phyloP scores from a whole-genome alignment of 1,140 invertebrate genomes.

The Saccostrea echinata region DNA sequence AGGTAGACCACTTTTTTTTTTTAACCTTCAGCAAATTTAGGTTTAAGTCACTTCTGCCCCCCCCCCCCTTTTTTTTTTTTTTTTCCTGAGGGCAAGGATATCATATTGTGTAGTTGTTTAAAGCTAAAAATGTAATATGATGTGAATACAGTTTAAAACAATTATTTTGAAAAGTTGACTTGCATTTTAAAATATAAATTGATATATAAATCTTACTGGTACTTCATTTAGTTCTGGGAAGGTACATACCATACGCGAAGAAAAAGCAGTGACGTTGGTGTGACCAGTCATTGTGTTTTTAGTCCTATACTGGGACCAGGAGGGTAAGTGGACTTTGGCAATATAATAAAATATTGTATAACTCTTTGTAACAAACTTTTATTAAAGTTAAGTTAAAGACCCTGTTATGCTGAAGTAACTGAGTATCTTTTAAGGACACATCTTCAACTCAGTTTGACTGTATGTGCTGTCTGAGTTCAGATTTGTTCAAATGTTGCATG shows the following conservation, averaged over 20 bases:
- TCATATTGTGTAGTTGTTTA: too few species aligned
- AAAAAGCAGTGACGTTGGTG: conserved; percentile 87
- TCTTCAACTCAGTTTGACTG: background rate
- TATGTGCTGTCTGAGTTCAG: background rate
- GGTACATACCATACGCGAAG: conserved; percentile 90
- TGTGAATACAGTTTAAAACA: too few species aligned
- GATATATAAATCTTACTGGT: too few species aligned
- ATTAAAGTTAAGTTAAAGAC: too few species aligned
- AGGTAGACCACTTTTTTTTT: too few species aligned
- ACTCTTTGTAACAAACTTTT: background rate
- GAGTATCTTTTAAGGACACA: background rate
- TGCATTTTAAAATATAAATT: too few species aligned
- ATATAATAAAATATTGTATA: background rate
- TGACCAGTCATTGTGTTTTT: conserved; percentile 85
- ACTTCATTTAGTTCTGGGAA: conserved; percentile 86
- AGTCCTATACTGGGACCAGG: conserved; percentile 73
- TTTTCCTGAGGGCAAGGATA: too few species aligned
- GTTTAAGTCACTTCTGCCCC: too few species aligned
- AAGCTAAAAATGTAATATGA: too few species aligned
- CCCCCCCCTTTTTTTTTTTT: too few species aligned
- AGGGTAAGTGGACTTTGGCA: conserved; percentile 69
- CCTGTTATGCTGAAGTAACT: background rate
- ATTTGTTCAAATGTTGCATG: background rate
- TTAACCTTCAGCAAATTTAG: too few species aligned
- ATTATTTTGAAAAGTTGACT: too few species aligned